Conservation (phyloP, 23 tunicate genomes). For the Oikopleura dioica region DNA sequence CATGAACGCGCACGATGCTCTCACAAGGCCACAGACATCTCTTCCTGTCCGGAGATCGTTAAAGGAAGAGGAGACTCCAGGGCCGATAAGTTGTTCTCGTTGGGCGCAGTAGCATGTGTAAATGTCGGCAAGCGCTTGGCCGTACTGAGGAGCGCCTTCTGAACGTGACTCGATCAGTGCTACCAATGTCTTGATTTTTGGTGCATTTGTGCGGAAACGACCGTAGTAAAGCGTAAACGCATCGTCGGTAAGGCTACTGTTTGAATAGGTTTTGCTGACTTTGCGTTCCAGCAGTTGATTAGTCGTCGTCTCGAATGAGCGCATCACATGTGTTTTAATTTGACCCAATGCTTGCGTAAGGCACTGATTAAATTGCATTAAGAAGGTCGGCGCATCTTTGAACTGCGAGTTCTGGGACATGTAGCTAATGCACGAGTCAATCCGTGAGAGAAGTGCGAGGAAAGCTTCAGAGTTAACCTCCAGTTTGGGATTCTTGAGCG, state of each 20-base stretch:
- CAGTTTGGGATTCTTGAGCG: constrained; percentile 20
- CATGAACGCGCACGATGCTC: constrained; percentile 94
- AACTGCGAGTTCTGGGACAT: constrained; percentile 18
- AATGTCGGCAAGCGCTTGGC: constrained; percentile 32
- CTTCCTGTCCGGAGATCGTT: constrained; percentile 27
- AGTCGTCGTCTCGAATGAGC: constrained; percentile 12
- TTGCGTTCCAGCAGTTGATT: not conserved
- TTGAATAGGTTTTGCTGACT: not conserved
- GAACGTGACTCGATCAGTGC: constrained; percentile 4
- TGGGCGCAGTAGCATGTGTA: constrained; percentile 70
- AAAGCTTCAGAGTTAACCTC: constrained; percentile 68
- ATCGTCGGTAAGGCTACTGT: constrained; percentile 27
- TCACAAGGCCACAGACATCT: constrained; percentile 85
- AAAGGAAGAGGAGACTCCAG: constrained; percentile 72
- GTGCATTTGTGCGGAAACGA: constrained; percentile 85
- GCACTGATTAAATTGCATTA: constrained; percentile 7
- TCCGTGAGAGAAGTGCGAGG: constrained; percentile 28
- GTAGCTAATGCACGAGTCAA: constrained; percentile 77
- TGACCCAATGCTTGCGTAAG: constrained; percentile 9
- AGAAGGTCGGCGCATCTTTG: not conserved
- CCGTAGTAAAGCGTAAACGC: constrained; percentile 95
- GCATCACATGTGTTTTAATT: constrained; percentile 15
- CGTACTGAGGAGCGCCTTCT: constrained; percentile 18
- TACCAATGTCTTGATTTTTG: constrained; percentile 63
- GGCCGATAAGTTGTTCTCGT: constrained; percentile 55